Evolutionary conservation across 2,888 invertebrate species (phyloP), one percentile per base, ranked within the genome.

Genomic region (Philopedon plagiatum): DNA sequence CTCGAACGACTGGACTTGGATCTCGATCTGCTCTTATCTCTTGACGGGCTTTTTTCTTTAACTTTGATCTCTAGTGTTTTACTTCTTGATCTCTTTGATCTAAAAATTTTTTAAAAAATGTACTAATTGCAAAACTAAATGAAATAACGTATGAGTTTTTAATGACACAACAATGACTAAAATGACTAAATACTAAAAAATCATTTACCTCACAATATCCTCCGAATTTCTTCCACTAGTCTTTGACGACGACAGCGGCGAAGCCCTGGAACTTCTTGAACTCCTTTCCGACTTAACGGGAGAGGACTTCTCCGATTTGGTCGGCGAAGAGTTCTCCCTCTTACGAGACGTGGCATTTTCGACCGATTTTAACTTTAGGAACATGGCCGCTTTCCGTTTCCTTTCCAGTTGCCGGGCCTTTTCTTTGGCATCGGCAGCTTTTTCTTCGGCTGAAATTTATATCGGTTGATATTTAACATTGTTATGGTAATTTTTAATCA

Each of bases 301-400:
- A 5, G 23, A 18, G 19, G 58, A 39, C n/a, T 49, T 49, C 1
- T 49, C 49, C 13, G 23, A 13, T 23, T 57, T 57, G 32, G 1
- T 13, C 0, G 49, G 23, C 7, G 56, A 56, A 32, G 56, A 56
- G 3, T 56, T 46, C 44, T 41, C 26, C 2, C 13, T 23, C 32
- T 61, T 34, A 18, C 13, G n/a, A 5, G 13, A n/a, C 0, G 61
- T 32, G 8, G 15, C 21, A 13, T 62, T 76, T 63, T 81, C 78
- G 0, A 76, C 80, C 4, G 82, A 80, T 76, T 84, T 85, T n/a
- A 84, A 61, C 74, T 83, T 90, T 85, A 81, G 88, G 84, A 97
- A 96, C 81, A 93, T 93, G 8, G 94, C 92, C 0, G 95, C 96
- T 78, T 93, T 92, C 23, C 91, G 90, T 77, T 94, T 92, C 0